Percentiles rank a stretch among this genome's conserved stretches.
Conservation (phyloP, 2,113 vertebrate species). For the Ceyx cyanopectus region DNA sequence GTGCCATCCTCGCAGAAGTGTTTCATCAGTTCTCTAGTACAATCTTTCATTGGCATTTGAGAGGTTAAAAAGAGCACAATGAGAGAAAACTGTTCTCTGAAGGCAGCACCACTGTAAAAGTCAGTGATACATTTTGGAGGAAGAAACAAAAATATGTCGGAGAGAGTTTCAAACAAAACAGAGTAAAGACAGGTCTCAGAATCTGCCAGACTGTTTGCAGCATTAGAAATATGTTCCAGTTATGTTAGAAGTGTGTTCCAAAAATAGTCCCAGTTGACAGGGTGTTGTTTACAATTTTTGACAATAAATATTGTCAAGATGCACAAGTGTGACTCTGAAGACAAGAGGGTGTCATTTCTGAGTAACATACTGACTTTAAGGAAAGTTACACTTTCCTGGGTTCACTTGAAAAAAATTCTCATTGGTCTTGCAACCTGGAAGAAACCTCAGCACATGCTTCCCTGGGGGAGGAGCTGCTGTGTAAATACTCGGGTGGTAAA, state of each 20-base stretch:
- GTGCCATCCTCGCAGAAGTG: neutral
- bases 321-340: neutral
- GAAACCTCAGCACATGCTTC: neutral
- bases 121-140: neutral
- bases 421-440: neutral
- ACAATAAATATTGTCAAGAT: conserved; percentile 11
- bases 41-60: neutral
- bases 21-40: neutral
- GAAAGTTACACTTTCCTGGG: neutral
- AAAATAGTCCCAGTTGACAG: neutral
- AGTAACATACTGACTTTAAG: neutral
- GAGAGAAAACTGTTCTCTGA: neutral
- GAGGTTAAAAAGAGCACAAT: neutral
- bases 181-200: conserved; percentile 37
- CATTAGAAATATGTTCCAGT: conserved; percentile 3
- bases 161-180: conserved; percentile 41
- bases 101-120: neutral
- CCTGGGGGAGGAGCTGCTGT: neutral
- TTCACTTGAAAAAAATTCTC: neutral
- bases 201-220: neutral
- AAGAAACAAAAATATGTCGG: conserved; percentile 11
- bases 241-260: neutral
- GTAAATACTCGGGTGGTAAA: neutral
- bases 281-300: conserved; percentile 2
- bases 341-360: neutral